These are phyloP conservation scores for Cecidostiba fungosa DNA, from an alignment of 2,888 invertebrate species.

Conservation along the genomic window DNA sequence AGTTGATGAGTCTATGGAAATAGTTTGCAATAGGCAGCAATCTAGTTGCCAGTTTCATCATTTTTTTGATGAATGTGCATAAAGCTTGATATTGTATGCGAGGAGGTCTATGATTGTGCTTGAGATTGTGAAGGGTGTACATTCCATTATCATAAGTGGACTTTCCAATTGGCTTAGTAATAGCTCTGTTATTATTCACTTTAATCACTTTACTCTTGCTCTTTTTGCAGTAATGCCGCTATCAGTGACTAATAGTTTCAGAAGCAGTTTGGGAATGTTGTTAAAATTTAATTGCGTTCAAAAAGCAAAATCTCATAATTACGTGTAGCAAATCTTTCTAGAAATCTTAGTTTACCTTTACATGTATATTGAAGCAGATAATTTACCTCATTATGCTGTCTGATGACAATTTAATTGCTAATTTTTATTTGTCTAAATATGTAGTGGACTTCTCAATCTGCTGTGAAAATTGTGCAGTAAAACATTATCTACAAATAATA, in stretches of 20 bases:
- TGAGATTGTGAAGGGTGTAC: conserved; percentile 18
- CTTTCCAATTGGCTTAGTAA: conserved; percentile 19
- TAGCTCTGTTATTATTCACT: conserved; percentile 8
- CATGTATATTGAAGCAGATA: neutral
- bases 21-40: neutral
- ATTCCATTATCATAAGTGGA: conserved; percentile 13
- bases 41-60: conserved; percentile 32
- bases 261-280: neutral
- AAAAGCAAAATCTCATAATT: neutral
- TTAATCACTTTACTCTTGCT: conserved; percentile 12
- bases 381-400: neutral
- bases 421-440: neutral
- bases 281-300: neutral
- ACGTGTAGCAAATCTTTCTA: neutral
- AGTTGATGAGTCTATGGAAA: neutral
- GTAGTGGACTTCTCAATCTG: neutral
- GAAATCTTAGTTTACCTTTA: neutral
- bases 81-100: neutral
- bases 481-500: too few relatives aligned
- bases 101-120: neutral
- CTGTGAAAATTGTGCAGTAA: neutral
- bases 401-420: neutral
- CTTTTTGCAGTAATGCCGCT: neutral
- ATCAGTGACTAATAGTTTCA: neutral
- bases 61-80: conserved; percentile 17